phyloP scores from a whole-genome alignment of 2,797 vertebrate genomes.

The Karalla daura region DNA sequence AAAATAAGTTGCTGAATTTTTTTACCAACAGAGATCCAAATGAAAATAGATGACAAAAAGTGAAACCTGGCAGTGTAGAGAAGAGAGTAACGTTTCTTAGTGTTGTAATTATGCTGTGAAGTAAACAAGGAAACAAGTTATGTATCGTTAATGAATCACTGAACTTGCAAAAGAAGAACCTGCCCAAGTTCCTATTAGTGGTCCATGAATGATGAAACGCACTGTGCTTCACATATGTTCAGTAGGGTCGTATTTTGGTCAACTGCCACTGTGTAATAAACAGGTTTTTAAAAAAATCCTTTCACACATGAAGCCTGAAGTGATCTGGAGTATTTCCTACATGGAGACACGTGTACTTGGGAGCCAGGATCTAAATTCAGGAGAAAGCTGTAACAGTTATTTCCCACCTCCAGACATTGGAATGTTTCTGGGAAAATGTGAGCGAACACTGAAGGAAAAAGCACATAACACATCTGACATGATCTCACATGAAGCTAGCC shows the following conservation, averaged over 20 bases:
- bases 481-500: no score
- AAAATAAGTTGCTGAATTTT: neutral
- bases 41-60: conserved; percentile 16
- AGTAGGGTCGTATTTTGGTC: neutral
- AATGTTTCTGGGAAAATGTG: no score
- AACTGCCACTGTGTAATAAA: neutral
- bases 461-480: no score
- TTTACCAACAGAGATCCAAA: conserved; percentile 25
- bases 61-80: no score
- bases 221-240: neutral
- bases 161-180: neutral
- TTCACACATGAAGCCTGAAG: neutral
- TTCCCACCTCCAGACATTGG: no score
- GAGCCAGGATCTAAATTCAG: no score
- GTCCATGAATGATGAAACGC: neutral
- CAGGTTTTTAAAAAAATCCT: neutral
- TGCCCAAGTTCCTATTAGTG: neutral
- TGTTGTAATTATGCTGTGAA: no score
- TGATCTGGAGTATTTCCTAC: neutral
- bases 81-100: no score
- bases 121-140: no score
- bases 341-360: neutral
- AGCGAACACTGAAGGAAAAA: neutral
- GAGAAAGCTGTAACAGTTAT: neutral
- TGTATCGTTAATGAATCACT: neutral